Conservation (phyloP, 37 sponge, comb jelly and placozoan species). For the Oscarella lobularis region DNA sequence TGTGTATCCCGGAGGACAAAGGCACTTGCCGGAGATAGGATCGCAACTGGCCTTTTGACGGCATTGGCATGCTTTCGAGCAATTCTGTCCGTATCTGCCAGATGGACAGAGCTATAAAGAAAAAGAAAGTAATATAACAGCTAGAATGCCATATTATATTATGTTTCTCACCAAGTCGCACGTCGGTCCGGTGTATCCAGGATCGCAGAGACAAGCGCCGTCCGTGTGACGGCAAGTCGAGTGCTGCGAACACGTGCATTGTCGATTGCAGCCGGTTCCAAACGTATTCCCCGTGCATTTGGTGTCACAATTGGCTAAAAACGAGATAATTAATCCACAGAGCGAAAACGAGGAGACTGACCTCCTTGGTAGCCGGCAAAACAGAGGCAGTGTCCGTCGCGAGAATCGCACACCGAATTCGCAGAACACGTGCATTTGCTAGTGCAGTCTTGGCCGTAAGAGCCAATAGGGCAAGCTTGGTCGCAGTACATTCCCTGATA, state of each 20-base stretch:
- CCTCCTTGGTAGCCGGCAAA: neutral
- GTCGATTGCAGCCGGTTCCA: neutral
- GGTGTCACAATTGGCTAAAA: neutral
- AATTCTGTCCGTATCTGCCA: neutral
- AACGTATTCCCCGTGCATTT: neutral
- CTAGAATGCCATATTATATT: too few relatives aligned
- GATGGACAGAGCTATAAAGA: neutral
- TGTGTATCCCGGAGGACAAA: conserved; percentile 7
- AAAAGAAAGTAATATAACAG: too few relatives aligned
- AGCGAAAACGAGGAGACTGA: too few relatives aligned
- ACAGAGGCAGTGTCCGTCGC: neutral
- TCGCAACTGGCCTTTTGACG: neutral
- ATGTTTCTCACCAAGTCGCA: conserved; percentile 10
- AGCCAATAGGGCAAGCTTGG: neutral
- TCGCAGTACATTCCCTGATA: neutral
- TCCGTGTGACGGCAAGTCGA: neutral
- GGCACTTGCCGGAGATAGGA: neutral
- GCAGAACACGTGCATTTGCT: neutral
- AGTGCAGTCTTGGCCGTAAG: neutral
- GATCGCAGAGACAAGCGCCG: conserved; percentile 11
- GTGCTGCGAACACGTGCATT: neutral
- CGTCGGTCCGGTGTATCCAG: conserved; percentile 28
- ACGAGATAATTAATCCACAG: too few relatives aligned
- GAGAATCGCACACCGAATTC: neutral
- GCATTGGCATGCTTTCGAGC: neutral